Conservation (phyloP, 37 sponge, comb jelly and placozoan genomes). For the Oscarella lobularis region DNA sequence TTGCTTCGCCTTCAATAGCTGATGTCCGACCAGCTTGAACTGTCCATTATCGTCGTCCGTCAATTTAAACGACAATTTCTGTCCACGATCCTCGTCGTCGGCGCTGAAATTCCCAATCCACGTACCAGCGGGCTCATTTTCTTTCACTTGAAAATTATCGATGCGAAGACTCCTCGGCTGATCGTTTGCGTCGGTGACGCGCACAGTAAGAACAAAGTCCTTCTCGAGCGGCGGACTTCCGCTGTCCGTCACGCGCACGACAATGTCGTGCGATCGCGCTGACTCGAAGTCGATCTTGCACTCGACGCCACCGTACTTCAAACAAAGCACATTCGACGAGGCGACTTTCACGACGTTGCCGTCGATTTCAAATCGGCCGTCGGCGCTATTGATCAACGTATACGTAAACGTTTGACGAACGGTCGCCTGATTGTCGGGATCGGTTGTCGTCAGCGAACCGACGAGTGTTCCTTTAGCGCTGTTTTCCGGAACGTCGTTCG, state of each 20-base stretch:
- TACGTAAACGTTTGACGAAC: too few relatives aligned
- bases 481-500: too few relatives aligned
- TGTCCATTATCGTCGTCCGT: background rate
- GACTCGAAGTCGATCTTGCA: background rate
- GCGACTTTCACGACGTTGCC: background rate
- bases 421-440: too few relatives aligned
- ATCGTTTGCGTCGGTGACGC: background rate
- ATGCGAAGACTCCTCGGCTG: background rate
- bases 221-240: background rate
- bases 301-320: background rate
- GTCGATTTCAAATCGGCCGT: too few relatives aligned
- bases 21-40: background rate
- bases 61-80: background rate
- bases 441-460: too few relatives aligned
- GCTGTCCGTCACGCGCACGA: background rate
- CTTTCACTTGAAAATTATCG: background rate
- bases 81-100: background rate
- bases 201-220: background rate
- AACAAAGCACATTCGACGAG: background rate
- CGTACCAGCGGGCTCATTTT: background rate
- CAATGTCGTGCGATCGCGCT: background rate
- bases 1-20: too few relatives aligned
- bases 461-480: too few relatives aligned
- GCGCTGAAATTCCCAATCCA: background rate
- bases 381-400: too few relatives aligned